Evolutionary conservation across 2,113 vertebrate species (phyloP), one percentile per base, ranked within the genome.

Genomic region (Ornithorhynchus anatinus): DNA sequence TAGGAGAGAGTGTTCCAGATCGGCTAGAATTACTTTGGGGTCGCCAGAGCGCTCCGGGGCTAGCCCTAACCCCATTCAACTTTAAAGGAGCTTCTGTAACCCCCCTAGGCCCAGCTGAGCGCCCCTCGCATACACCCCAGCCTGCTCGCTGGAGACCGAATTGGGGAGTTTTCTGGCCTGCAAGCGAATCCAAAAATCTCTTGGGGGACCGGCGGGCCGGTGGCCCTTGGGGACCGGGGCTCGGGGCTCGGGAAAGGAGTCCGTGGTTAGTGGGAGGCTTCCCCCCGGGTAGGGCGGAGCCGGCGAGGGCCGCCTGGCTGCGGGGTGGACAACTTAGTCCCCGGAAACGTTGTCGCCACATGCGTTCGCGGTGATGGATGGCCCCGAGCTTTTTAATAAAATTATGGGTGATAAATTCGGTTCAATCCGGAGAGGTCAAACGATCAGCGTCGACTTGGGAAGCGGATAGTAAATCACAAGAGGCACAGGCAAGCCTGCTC

Each of bases 401-500:
- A 82, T 82, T 88, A 84, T 45, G 81, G 60, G 50, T 76, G 84
- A 67, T 78, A 84, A 87, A 84, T 88, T 70, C 81, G 71, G 50
- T 77, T 85, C 72, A 44, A 56, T 69, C 36, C 52, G 6, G 58
- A 84, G 59, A 77, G 88, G 85, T 85, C 85, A 82, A 65, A 76
- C 1, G 58, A 50, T 81, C 45, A 53, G 84, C 71, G 69, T 79
- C 74, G 81, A 88, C 43, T 72, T 82, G 66, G 75, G 72, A 74
- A 69, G 70, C 48, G 29, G 75, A 44, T 10, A 67, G 81, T 47
- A 50, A 88, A 75, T 82, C 85, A 75, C 77, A 47, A 17, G 35
- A 69, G 72, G 73, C 25, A 58, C 73, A 82, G 59, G 43, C 25
- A 60, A 68, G 52, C 66, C 6, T n/a, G 37, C 14, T 4, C 14